Evolutionary conservation across 2,888 invertebrate genomes (phyloP).

Genomic region (Horisme vitalbata): DNA sequence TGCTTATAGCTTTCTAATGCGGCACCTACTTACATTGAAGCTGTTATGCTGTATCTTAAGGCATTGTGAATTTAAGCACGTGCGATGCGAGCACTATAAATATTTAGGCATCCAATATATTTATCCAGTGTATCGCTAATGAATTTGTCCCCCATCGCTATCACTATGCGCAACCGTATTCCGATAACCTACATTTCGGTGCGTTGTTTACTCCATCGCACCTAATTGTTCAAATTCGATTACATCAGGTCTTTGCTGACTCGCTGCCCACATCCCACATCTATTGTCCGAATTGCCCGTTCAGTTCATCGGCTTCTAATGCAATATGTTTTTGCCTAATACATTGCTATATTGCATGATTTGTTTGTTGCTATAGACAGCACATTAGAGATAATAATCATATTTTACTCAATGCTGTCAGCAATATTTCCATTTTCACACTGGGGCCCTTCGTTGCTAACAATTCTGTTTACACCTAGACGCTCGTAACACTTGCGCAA

Average conservation of each 20-base stretch:
- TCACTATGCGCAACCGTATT: constrained; percentile 41
- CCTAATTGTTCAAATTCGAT: constrained; percentile 62
- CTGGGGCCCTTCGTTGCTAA: constrained; percentile 51
- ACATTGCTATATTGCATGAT: constrained; percentile 48
- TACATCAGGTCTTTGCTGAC: constrained; percentile 48
- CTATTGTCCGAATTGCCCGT: constrained; percentile 43
- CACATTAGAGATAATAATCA: constrained; percentile 34
- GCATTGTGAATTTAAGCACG: constrained; percentile 32
- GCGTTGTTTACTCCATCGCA: constrained; percentile 58
- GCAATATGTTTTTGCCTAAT: constrained; percentile 47
- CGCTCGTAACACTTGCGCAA: constrained; percentile 49
- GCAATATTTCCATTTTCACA: constrained; percentile 40
- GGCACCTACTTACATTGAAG: constrained; percentile 36
- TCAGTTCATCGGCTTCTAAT: constrained; percentile 40
- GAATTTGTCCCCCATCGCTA: constrained; percentile 46
- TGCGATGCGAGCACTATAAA: constrained; percentile 33
- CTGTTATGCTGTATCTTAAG: constrained; percentile 29
- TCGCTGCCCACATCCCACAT: constrained; percentile 40
- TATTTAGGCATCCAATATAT: constrained; percentile 46
- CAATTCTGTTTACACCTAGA: constrained; percentile 55
- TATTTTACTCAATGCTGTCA: constrained; percentile 26
- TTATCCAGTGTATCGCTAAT: constrained; percentile 46
- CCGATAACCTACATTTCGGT: constrained; percentile 65
- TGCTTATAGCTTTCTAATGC: constrained; percentile 51
- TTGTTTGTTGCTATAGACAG: constrained; percentile 38